Conservation (phyloP, 2,797 vertebrate genomes). For the Phyllotis vaccarum region DNA sequence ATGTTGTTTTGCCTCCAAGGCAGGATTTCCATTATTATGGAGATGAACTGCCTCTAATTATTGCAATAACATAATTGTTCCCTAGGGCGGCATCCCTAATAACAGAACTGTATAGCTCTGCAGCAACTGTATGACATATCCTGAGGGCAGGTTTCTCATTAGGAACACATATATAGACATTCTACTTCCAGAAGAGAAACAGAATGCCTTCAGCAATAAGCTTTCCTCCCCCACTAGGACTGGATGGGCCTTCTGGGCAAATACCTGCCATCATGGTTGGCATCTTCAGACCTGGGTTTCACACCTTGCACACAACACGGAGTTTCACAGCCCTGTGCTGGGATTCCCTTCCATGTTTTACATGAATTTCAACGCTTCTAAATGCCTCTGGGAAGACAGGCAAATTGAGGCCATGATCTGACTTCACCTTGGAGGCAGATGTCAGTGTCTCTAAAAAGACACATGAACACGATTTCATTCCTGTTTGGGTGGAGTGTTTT, state of each 20-base stretch:
- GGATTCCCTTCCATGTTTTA: constrained; percentile 26
- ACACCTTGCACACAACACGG: not conserved
- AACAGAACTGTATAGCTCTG: constrained; percentile 81
- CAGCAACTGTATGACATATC: constrained; percentile 80
- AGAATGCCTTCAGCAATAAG: constrained; percentile 75
- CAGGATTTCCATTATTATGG: constrained; percentile 89
- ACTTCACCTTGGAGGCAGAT: constrained; percentile 57
- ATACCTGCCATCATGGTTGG: constrained; percentile 61
- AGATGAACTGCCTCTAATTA: constrained; percentile 89
- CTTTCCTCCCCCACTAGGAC: not conserved
- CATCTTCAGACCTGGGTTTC: constrained; percentile 60
- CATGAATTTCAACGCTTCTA: constrained; percentile 52
- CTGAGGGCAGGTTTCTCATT: constrained; percentile 84
- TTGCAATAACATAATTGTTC: constrained; percentile 87
- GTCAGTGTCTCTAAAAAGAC: constrained; percentile 42
- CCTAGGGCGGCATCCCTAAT: constrained; percentile 87
- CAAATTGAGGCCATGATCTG: constrained; percentile 33
- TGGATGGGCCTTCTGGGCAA: constrained; percentile 74
- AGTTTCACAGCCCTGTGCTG: not conserved
- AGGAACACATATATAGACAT: constrained; percentile 79
- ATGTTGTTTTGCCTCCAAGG: constrained; percentile 84
- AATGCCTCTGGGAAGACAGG: constrained; percentile 59
- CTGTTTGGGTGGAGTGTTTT: constrained; percentile 40
- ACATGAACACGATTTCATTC: not conserved
- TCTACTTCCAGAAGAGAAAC: constrained; percentile 78